Evolutionary conservation across 2,888 invertebrate genomes (phyloP), one percentile per base, ranked within the genome.

Genomic region (Lacanobia oleracea): DNA sequence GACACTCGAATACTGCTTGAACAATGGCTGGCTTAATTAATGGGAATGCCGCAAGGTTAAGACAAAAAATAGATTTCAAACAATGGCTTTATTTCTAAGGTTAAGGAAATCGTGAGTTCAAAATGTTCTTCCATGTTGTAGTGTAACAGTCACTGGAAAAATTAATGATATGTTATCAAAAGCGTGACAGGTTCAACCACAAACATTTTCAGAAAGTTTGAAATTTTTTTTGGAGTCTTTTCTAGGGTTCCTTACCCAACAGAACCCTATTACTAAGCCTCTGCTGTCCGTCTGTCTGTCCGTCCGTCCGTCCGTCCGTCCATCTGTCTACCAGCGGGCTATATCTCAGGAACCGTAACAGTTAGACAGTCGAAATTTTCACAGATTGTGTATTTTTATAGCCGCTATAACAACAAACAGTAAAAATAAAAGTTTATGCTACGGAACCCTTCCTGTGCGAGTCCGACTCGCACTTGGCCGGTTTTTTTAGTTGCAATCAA

Each of bases 21-120:
- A 87, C 80, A 88, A 89, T 81, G 67, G 75, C 74, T 71, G 80
- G 77, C 73, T 84, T 87, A 83, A 87, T 85, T 82, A 88, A 89
- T 85, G 79, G 81, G 77, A 85, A 88, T 87, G 72, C 81, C 81
- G 79, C 74, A 81, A 87, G 73, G 74, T 65, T 72, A 40, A 5
- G 14, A 72, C 67, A 62, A 78, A 68, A 83, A 77, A 71, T 40
- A 10, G 37, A 54, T 66, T 75, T 64, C 67, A 71, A 64, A 78
- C 63, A 74, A 67, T 54, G 50, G 37, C 10, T 64, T 27, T 23
- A 50, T 8, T 43, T 57, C 27, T 69, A 54, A 75, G 54, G 61
- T 70, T 60, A 56, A 51, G 50, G 56, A 67, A 80, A 67, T 75
- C 60, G 60, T 71, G 54, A 70, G 54, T 64, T 79, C n/a, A 14